Base-by-base conservation (phyloP, 1,140 invertebrate genomes). In the Nephila pilipes region DNA sequence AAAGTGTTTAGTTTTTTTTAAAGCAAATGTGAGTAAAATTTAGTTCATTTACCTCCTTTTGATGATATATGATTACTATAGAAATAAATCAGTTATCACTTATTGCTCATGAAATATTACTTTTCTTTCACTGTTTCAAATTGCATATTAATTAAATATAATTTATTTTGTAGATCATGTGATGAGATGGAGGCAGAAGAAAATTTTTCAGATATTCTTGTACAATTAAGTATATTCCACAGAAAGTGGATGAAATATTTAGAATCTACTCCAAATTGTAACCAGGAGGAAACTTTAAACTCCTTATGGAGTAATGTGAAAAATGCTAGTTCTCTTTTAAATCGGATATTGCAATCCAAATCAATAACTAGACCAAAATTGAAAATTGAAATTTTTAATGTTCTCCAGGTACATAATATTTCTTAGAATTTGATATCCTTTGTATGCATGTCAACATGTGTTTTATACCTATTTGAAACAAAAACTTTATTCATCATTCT, bases 201-300 rank as follows among this genome's bases (percentile, higher is more conserved):
- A 25, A 75, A 25, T 16, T n/a, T 75, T 18, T n/a, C 46, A 1
- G 75, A 65, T 3, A 57, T 69, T 69, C 18, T 90, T 18, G 18
- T 16, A 32, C 29, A 83, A 85, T 36, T 92, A 25, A 25, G 25
- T 69, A 18, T 25, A 38, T 83, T 54, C 16, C 29, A 58, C 85
- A 46, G 14, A 25, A 92, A 87, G 38, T 92, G 90, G 90, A n/a
- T 16, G 20, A 92, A 92, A 20, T 92, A 85, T 92, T 22, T 83
- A 18, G 38, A 85, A 57, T 85, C 81, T 75, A 92, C 63, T 14
- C 90, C 90, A n/a, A 92, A 87, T 57, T 18, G 20, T 57, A 14
- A 69, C 1, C 12, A 91, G 46, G 36, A 69, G 0, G n/a, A 81
- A 22, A 36, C 29, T n/a, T 57, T 85, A 16, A 92, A 92, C 58